These are phyloP conservation scores for Elachura formosa DNA, from an alignment of 2,113 vertebrate species.

Conservation along the genomic window DNA sequence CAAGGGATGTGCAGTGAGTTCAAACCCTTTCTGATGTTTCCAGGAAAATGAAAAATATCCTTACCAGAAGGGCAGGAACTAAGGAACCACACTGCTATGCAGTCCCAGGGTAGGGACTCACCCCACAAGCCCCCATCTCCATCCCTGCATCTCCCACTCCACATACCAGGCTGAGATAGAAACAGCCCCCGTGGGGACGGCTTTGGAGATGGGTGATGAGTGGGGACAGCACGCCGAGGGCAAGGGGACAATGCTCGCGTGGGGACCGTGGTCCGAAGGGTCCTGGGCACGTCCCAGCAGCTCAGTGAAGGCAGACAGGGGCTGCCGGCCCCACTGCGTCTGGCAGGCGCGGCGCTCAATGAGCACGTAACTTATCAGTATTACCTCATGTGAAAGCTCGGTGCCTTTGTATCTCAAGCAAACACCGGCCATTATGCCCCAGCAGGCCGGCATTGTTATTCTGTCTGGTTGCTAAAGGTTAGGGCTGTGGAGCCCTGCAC, in stretches of 20 bases:
- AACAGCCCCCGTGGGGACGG: fast-evolving
- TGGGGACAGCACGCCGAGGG: fast-evolving
- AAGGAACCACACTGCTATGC: neutral
- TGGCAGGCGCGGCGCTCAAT: neutral
- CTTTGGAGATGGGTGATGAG: neutral
- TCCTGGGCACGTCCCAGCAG: neutral
- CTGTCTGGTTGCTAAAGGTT: slow-evolving; percentile 51
- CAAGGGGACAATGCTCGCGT: neutral
- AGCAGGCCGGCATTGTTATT: slow-evolving; percentile 51
- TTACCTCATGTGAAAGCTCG: slow-evolving; percentile 68
- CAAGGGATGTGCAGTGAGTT: neutral
- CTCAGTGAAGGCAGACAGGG: neutral
- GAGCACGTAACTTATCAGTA: slow-evolving; percentile 45
- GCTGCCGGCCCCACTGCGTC: neutral
- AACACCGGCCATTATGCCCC: slow-evolving; percentile 58
- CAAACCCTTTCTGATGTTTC: neutral
- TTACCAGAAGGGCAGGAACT: neutral
- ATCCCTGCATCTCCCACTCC: fast-evolving
- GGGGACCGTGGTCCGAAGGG: fast-evolving
- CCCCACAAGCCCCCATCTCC: fast-evolving
- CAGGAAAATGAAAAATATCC: neutral
- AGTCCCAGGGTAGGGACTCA: neutral
- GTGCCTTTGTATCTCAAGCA: slow-evolving; percentile 61
- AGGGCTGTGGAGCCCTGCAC: slow-evolving; percentile 42
- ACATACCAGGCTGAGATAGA: fast-evolving